Base-by-base conservation (phyloP, 2,888 invertebrate species). In the Eilema sororculum region DNA sequence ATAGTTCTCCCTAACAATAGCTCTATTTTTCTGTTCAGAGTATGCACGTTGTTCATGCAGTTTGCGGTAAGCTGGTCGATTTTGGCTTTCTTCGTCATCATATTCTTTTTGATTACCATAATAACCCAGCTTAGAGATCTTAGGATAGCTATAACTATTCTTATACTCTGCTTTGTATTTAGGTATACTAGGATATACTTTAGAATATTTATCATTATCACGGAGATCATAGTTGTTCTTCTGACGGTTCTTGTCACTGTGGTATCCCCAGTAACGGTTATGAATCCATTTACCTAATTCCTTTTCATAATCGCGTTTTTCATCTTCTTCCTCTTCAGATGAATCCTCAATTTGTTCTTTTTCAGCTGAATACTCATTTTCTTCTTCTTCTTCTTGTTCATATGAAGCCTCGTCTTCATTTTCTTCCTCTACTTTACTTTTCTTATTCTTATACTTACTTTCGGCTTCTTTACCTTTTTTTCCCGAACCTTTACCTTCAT, bases 251-350 rank as follows among this genome's bases (percentile, higher is more conserved):
- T 66, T 41, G 10, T 33, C 46, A 61, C 52, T 67, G 24, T 56
- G 59, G 52, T 73, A 46, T 28, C 80, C 69, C 78, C 76, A 71
- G 41, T 72, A 60, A 52, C 58, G 69, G 57, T 68, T 72, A 16
- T 78, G 82, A n/a, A 73, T 70, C 79, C 74, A 74, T 67, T 68
- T 74, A 28, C 75, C 41, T 66, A 72, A 41, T 67, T 68, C 74
- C 20, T 52, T 69, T 62, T n/a, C 52, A 3, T 60, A 70, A 9
- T 69, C 68, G 41, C 61, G 68, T 25, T 75, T 78, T 67, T 75
- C 74, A 68, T 24, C 76, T 6, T 58, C 69, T 25, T 69, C 67
- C n/a, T 62, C 60, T 33, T 59, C 67, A 13, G 56, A n/a, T 24
- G 46, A 46, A 6, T 22, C 60, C 12, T 60, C 59, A 13, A 41